Evolutionary conservation across 1,140 invertebrate genomes (phyloP).

Genomic region (Heliconius hermathena): DNA sequence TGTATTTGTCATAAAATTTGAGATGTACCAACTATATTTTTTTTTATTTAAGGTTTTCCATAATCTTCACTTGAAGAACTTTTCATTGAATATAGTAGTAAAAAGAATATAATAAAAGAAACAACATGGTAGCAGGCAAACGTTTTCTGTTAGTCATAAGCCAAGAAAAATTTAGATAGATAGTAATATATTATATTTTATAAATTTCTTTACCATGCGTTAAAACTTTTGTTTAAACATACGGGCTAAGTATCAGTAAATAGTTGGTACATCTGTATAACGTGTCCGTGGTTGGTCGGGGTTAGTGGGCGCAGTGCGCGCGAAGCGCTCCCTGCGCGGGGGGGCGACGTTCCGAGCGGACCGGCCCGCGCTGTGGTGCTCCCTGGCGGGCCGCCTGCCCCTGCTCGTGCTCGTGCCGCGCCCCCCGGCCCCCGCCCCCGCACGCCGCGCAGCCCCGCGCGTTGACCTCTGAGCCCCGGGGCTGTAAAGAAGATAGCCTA

Average conservation of each 20-base stretch:
- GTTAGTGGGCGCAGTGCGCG: constrained; percentile 53
- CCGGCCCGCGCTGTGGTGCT: constrained; percentile 61
- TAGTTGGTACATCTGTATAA: constrained; percentile 2
- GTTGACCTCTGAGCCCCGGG: constrained; percentile 51
- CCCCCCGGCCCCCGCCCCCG: constrained; percentile 22
- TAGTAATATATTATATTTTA: too few relatives aligned
- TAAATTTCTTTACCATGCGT: too few relatives aligned
- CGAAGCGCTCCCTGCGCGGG: constrained; percentile 42
- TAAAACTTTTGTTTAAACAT: not conserved
- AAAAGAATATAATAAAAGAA: not conserved
- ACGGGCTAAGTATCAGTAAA: not conserved
- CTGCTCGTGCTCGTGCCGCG: constrained; percentile 31
- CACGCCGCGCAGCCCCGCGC: constrained; percentile 23
- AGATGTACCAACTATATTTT: not conserved
- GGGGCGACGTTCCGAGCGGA: constrained; percentile 48
- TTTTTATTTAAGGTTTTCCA: not conserved
- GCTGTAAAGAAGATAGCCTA: not conserved
- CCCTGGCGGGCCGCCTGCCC: constrained; percentile 41
- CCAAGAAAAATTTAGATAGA: too few relatives aligned
- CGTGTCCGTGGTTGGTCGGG: constrained; percentile 39
- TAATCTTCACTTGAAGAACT: not conserved
- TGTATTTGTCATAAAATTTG: not conserved
- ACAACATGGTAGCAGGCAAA: not conserved
- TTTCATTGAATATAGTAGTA: too few relatives aligned
- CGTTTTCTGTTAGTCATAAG: too few relatives aligned